A percentile compares a stretch with the other conserved stretches of the same genome.
phyloP scores from a whole-genome alignment of 1,140 invertebrate genomes.

The Oncopodura yosiiana region DNA sequence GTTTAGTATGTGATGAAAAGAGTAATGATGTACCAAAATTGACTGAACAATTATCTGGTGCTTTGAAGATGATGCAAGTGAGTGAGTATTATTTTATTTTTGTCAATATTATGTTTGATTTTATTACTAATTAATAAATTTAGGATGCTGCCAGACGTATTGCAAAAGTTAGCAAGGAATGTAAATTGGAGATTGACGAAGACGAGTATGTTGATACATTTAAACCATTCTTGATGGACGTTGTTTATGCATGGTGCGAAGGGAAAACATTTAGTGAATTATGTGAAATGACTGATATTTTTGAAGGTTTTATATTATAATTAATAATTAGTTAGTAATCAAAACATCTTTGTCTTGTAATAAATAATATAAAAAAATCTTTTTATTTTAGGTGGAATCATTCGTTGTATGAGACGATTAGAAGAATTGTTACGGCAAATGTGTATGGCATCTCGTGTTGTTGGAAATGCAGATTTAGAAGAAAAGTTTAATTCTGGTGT shows the following conservation, averaged over 20 bases:
- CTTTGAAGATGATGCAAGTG: slow-evolving; percentile 76
- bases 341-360: background rate
- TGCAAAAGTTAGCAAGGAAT: slow-evolving; percentile 82
- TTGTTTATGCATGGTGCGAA: slow-evolving; percentile 93
- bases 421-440: slow-evolving; percentile 94
- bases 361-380: background rate
- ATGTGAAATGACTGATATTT: slow-evolving; percentile 95
- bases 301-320: slow-evolving; percentile 64
- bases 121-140: slow-evolving; percentile 11
- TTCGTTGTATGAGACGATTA: slow-evolving; percentile 88
- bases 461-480: slow-evolving; percentile 91
- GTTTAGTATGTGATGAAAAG: slow-evolving; percentile 97
- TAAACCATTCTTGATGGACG: slow-evolving; percentile 91
- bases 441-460: slow-evolving; percentile 90
- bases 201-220: slow-evolving; percentile 86
- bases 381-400: slow-evolving; percentile 73
- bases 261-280: slow-evolving; percentile 84
- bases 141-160: slow-evolving; percentile 80
- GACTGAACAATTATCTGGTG: slow-evolving; percentile 75
- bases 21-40: slow-evolving; percentile 68
- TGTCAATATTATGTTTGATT: background rate
- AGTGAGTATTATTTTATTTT: slow-evolving; percentile 9
- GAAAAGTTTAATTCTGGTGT: slow-evolving; percentile 92
- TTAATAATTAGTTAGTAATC: background rate
- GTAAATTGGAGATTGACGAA: slow-evolving; percentile 81